Evolutionary conservation across 2,888 invertebrate genomes (phyloP).

Genomic region (Sinohyriopsis cumingii): DNA sequence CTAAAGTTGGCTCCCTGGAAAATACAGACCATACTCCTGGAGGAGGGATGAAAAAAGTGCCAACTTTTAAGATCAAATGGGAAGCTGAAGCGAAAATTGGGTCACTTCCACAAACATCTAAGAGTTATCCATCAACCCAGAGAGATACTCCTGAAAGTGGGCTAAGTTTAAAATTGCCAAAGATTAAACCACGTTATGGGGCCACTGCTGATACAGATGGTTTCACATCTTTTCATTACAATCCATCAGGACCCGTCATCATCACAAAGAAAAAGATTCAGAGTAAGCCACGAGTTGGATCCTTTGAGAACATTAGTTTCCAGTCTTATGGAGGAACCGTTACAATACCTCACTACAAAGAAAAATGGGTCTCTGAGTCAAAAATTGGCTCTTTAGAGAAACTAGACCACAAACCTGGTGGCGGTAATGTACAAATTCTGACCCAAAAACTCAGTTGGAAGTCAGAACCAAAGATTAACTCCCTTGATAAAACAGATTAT

Average conservation of each 20-base stretch:
- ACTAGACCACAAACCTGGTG: slow-evolving; percentile 42
- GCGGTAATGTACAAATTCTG: slow-evolving; percentile 45
- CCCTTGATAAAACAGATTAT: slow-evolving; percentile 52
- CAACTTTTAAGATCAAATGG: slow-evolving; percentile 47
- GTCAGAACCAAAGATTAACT: slow-evolving; percentile 48
- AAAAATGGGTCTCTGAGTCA: slow-evolving; percentile 45
- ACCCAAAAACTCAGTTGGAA: slow-evolving; percentile 48
- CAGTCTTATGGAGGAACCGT: slow-evolving; percentile 35
- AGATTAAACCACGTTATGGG: slow-evolving; percentile 45
- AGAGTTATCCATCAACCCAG: neutral
- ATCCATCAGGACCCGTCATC: slow-evolving; percentile 42
- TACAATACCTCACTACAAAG: slow-evolving; percentile 25
- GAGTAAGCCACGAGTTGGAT: slow-evolving; percentile 41
- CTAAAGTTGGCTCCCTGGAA: slow-evolving; percentile 41
- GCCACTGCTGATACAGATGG: slow-evolving; percentile 43
- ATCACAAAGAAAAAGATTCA: slow-evolving; percentile 22
- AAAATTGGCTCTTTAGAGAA: slow-evolving; percentile 51
- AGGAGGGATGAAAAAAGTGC: slow-evolving; percentile 44
- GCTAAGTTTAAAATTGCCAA: slow-evolving; percentile 23
- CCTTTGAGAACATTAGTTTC: slow-evolving; percentile 46
- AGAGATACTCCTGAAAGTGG: slow-evolving; percentile 1
- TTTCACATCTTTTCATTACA: slow-evolving; percentile 48
- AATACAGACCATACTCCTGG: slow-evolving; percentile 38
- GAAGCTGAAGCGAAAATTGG: slow-evolving; percentile 50
- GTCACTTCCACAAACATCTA: slow-evolving; percentile 26